Conservation (phyloP, 2,888 invertebrate genomes). For the Phania funesta region DNA sequence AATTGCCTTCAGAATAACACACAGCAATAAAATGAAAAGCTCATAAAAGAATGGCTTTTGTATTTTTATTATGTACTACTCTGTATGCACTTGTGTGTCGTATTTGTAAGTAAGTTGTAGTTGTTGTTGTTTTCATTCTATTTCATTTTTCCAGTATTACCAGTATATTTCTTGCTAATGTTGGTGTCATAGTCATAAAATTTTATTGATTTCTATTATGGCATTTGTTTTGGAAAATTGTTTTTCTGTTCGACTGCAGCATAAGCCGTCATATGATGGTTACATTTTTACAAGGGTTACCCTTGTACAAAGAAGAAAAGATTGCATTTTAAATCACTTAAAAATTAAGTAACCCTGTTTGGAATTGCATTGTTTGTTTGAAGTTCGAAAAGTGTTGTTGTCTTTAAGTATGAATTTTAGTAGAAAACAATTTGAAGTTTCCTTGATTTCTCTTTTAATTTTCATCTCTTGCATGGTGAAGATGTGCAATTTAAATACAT, state of each 20-base stretch:
- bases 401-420: conserved; percentile 45
- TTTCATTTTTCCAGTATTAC: background rate
- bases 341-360: no score
- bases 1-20: conserved; percentile 49
- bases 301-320: no score
- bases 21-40: conserved; percentile 41
- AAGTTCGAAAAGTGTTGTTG: no score
- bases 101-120: background rate
- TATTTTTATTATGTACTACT: conserved; percentile 37
- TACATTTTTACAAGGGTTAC: background rate
- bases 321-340: background rate
- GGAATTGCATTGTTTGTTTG: no score
- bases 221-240: conserved; percentile 39
- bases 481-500: background rate
- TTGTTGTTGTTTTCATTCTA: background rate
- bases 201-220: conserved; percentile 62
- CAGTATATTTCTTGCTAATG: background rate
- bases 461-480: background rate
- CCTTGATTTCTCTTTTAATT: background rate
- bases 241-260: background rate
- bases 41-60: conserved; percentile 32
- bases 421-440: conserved; percentile 33
- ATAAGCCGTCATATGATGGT: background rate
- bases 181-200: conserved; percentile 44
- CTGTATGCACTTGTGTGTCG: no score